A percentile compares a stretch with the other conserved stretches of the same genome.
These are phyloP conservation scores for Cryptocephalus moraei DNA, from an alignment of 2,888 invertebrate genomes.

Conservation along the genomic window DNA sequence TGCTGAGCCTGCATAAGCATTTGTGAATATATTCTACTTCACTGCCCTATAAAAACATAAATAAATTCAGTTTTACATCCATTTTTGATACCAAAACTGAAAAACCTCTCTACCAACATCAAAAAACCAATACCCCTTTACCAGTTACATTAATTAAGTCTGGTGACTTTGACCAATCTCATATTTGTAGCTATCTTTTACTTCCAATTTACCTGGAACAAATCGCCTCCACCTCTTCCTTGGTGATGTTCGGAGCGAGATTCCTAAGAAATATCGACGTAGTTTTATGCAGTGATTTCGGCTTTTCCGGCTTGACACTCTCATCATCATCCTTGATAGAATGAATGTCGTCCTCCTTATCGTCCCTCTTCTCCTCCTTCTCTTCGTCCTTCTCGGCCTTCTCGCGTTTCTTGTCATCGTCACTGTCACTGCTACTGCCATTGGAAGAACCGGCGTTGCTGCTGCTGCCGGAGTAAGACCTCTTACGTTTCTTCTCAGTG, in stretches of 20 bases:
- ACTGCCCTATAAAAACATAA: no score
- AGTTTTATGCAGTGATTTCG: slow-evolving; percentile 82
- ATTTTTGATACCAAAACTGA: no score
- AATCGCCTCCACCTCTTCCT: slow-evolving; percentile 92
- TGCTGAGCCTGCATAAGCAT: no score
- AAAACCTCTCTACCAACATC: no score
- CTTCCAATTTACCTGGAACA: slow-evolving; percentile 20
- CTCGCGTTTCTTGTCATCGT: slow-evolving; percentile 36
- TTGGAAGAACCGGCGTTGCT: slow-evolving; percentile 32
- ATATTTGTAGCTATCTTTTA: background rate
- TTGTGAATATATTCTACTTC: no score
- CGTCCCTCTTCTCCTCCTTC: slow-evolving; percentile 29
- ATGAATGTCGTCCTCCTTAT: slow-evolving; percentile 28
- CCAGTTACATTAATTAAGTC: background rate
- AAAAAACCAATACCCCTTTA: background rate
- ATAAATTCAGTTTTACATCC: no score
- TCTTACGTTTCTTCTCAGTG: slow-evolving; percentile 36
- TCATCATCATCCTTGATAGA: slow-evolving; percentile 37
- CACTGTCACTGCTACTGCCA: slow-evolving; percentile 30
- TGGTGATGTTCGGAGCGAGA: slow-evolving; percentile 90
- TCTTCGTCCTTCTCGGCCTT: slow-evolving; percentile 27
- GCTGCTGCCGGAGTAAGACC: slow-evolving; percentile 43
- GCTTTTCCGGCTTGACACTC: slow-evolving; percentile 42
- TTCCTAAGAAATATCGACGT: slow-evolving; percentile 95
- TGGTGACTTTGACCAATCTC: background rate